Base-by-base conservation (phyloP, 2,797 vertebrate species). In the Alca torda region DNA sequence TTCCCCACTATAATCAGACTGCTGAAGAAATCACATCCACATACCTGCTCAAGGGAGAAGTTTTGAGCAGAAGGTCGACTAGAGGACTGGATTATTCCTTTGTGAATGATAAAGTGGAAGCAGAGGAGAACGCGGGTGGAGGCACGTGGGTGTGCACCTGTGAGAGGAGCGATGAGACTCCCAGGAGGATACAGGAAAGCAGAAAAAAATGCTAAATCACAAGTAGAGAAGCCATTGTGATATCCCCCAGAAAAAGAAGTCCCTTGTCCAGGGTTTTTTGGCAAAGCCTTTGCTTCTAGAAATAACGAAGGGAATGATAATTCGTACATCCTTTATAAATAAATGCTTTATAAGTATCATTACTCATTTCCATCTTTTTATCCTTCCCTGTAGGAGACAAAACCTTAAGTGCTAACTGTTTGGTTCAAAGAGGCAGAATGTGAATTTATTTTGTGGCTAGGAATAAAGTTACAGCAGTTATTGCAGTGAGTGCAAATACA, bases 111-210 rank as follows among this genome's bases (percentile, higher is more conserved):
- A 41, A 65, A 61, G 43, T 7, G 13, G 41, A 82, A 83, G 8
- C 37, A 69, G 54, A 87, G 11, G 6, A 15, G 37, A 60, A 11
- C 9, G 33, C 1, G 2, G 9, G 15, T 35, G 28, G 26, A 61
- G 8, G 12, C 24, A 26, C 13, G 2, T 68, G 6, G 1, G 0
- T 41, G 9, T 20, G 18, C 25, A 53, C 7, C 17, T 37, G 1
- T 18, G 23, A n/a, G 8, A 79, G 15, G 21, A 56, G 24, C 3
- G 2, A 11, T 72, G 41, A 79, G 16, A 65, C 4, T 87, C 13
- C 16, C 19, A 50, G 31, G 18, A 69, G 20, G n/a, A 28, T 43
- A 37, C 18, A 73, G 18, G 5, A 78, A 68, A 83, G n/a, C 54
- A 64, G n/a, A 30, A 65, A 39, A 69, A 45, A 45, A 6, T 16